Evolutionary conservation across 2,888 invertebrate species (phyloP).

Genomic region (Andrena praecox): DNA sequence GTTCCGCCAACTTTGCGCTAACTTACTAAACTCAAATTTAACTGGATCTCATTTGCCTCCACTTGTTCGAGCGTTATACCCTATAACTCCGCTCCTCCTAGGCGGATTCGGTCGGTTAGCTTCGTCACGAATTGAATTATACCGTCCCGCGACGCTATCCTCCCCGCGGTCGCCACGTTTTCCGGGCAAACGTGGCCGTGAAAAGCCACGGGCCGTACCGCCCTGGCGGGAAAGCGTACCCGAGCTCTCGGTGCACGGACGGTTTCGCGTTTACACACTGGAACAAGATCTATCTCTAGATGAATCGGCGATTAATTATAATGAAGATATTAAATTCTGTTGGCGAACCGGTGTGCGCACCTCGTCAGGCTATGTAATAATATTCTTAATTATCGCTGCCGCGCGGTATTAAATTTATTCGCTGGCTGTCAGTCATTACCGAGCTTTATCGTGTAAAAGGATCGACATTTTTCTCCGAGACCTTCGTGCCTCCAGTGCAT

Average conservation of each 20-base stretch:
- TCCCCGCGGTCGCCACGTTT: not conserved
- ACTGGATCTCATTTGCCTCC: slow-evolving; percentile 74
- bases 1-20: slow-evolving; percentile 76
- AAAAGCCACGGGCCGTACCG: not conserved
- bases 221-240: not conserved
- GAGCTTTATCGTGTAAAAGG: slow-evolving; percentile 55
- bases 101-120: slow-evolving; percentile 8
- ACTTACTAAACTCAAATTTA: slow-evolving; percentile 79
- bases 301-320: slow-evolving; percentile 51
- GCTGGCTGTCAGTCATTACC: slow-evolving; percentile 54
- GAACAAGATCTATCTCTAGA: slow-evolving; percentile 25
- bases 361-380: slow-evolving; percentile 51
- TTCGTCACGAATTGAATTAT: slow-evolving; percentile 69
- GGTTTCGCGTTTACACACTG: slow-evolving; percentile 13
- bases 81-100: slow-evolving; percentile 5
- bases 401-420: slow-evolving; percentile 67
- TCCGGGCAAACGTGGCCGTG: too few relatives aligned
- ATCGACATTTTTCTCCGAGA: slow-evolving; percentile 66
- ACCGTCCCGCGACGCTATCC: slow-evolving; percentile 45
- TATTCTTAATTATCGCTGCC: slow-evolving; percentile 65
- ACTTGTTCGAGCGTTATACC: slow-evolving; percentile 65
- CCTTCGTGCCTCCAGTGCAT: slow-evolving; percentile 63
- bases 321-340: slow-evolving; percentile 35
- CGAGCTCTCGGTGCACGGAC: slow-evolving; percentile 11
- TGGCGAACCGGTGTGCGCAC: slow-evolving; percentile 13